These are phyloP conservation scores for Heliothis virescens DNA, from an alignment of 1,140 invertebrate species.

Conservation along the genomic window DNA sequence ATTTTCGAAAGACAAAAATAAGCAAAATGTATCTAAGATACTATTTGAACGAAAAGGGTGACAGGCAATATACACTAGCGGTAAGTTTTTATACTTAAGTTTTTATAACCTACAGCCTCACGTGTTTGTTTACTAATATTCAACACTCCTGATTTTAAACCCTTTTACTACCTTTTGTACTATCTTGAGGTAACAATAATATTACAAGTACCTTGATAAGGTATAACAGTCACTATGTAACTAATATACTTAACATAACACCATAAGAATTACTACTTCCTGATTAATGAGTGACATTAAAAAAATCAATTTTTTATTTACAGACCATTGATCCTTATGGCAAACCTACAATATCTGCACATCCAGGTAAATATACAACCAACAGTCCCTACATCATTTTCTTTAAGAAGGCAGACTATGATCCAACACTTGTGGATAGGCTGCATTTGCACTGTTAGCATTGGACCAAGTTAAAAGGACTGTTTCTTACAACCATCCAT, in stretches of 20 bases:
- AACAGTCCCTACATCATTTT: background rate
- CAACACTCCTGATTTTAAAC: background rate
- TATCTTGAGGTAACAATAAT: no score
- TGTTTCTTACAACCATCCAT: background rate
- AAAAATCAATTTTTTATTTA: constrained; percentile 68
- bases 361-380: constrained; percentile 89
- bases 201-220: no score
- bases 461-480: background rate
- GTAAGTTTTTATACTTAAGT: constrained; percentile 78
- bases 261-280: no score
- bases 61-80: constrained; percentile 91
- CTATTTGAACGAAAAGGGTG: constrained; percentile 89
- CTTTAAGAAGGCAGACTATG: no score
- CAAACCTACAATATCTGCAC: constrained; percentile 94
- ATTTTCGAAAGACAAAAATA: background rate
- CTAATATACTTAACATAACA: no score
- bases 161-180: no score
- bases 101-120: constrained; percentile 50
- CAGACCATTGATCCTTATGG: constrained; percentile 92
- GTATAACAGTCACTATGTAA: no score
- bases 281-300: no score
- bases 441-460: no score
- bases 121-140: constrained; percentile 43
- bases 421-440: no score
- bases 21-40: constrained; percentile 92